These are phyloP conservation scores for Hirtodrosophila duncani DNA, from an alignment of 2,888 invertebrate species.

Conservation along the genomic window DNA sequence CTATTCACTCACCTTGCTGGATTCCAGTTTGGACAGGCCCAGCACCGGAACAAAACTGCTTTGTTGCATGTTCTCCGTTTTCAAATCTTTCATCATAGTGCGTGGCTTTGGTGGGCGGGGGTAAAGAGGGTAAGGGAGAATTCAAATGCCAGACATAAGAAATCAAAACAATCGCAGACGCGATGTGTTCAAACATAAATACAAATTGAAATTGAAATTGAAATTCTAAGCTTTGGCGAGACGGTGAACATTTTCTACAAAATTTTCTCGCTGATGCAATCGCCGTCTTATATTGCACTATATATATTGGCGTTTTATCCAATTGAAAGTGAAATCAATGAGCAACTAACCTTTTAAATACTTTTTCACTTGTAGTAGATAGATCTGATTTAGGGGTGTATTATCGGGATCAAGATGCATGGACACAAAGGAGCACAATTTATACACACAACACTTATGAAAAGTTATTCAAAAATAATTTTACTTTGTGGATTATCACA, in stretches of 20 bases:
- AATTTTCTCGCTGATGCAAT: constrained; percentile 30
- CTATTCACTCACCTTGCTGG: constrained; percentile 10
- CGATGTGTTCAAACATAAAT: constrained; percentile 10
- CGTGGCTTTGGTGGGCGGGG: constrained; percentile 9
- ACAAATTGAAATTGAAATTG: constrained; percentile 17
- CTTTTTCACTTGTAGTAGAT: constrained; percentile 12
- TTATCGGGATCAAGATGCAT: constrained; percentile 21
- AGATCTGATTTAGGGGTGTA: constrained; percentile 18
- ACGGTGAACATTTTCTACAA: neutral
- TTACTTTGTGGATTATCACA: constrained; percentile 5
- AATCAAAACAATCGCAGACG: constrained; percentile 13
- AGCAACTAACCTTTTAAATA: constrained; percentile 22
- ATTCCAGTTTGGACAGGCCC: constrained; percentile 7
- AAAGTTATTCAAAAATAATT: constrained; percentile 9
- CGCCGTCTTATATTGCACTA: constrained; percentile 15
- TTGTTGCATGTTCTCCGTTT: constrained; percentile 17
- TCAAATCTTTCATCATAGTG: constrained; percentile 31
- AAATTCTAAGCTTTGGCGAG: constrained; percentile 4
- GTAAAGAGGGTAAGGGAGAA: neutral
- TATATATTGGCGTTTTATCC: constrained; percentile 3
- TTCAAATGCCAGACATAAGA: neutral
- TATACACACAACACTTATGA: too few relatives aligned
- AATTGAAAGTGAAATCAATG: constrained; percentile 5
- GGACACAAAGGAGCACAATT: constrained; percentile 21
- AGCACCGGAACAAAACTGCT: neutral